These are phyloP conservation scores for Dendrolimus kikuchii DNA, from an alignment of 1,140 invertebrate genomes.

Conservation along the genomic window DNA sequence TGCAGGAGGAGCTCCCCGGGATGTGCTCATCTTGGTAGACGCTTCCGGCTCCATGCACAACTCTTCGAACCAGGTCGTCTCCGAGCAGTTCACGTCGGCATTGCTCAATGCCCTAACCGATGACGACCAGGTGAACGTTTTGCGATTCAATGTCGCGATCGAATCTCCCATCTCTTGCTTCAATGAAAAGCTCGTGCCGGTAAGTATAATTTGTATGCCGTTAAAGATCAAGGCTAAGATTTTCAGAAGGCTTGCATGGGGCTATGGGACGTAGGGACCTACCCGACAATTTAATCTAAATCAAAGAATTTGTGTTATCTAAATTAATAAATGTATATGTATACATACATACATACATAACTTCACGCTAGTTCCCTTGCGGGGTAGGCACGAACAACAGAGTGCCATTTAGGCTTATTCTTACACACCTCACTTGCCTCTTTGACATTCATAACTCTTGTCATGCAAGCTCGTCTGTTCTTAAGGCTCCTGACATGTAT, in stretches of 20 bases:
- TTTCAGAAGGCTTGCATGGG: background rate
- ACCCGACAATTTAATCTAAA: too few species aligned
- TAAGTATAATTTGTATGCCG: constrained; percentile 26
- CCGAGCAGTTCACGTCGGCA: constrained; percentile 87
- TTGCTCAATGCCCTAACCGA: constrained; percentile 94
- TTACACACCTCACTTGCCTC: too few species aligned
- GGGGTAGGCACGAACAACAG: too few species aligned
- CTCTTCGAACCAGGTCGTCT: constrained; percentile 81
- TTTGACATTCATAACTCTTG: too few species aligned
- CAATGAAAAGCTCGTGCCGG: constrained; percentile 58
- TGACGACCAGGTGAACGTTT: constrained; percentile 95
- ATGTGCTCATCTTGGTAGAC: constrained; percentile 92
- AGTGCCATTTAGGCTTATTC: too few species aligned
- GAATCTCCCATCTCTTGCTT: constrained; percentile 52
- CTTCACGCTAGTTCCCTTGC: too few species aligned
- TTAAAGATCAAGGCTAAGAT: background rate
- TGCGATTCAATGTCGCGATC: constrained; percentile 73
- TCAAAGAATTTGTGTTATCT: too few species aligned
- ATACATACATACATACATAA: too few species aligned
- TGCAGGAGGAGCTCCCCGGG: constrained; percentile 92
- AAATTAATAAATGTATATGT: too few species aligned
- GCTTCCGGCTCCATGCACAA: constrained; percentile 95
- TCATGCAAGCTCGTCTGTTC: too few species aligned
- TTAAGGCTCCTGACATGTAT: too few species aligned
- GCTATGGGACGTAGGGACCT: too few species aligned